Percentiles rank a stretch among this genome's conserved stretches.
Conservation (phyloP, 2,888 invertebrate species). For the Meiosimyza platycephala region DNA sequence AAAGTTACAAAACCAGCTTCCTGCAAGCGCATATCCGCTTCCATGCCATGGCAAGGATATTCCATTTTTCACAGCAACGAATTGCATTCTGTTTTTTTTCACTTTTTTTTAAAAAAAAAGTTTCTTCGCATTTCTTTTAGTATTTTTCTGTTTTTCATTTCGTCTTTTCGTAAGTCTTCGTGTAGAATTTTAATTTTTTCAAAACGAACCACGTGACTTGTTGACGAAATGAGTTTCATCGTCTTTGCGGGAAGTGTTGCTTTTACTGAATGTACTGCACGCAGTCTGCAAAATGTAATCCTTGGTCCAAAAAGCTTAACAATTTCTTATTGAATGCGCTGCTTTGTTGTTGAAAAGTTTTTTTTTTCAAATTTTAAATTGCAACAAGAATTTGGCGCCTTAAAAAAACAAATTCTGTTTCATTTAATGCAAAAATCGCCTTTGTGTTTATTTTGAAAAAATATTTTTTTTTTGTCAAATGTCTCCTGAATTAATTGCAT, state of each 20-base stretch:
- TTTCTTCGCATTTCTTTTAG: not conserved
- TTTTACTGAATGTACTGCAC: not conserved
- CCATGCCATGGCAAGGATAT: no score
- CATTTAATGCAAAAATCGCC: no score
- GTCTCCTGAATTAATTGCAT: no score
- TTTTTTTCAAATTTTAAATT: no score
- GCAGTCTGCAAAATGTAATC: not conserved
- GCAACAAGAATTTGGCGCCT: no score
- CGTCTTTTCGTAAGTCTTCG: not conserved
- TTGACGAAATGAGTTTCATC: conserved; percentile 22
- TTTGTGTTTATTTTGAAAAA: no score
- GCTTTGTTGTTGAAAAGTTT: not conserved
- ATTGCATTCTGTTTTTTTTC: not conserved
- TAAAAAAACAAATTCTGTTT: no score
- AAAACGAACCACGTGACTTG: conserved; percentile 35
- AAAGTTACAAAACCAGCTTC: no score
- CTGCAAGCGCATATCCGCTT: no score
- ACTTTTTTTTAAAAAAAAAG: not conserved
- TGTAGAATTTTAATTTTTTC: conserved; percentile 35
- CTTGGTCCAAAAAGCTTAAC: not conserved
- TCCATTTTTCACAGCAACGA: not conserved
- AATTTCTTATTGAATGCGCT: not conserved
- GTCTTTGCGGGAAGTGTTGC: not conserved
- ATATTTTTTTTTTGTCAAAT: no score
- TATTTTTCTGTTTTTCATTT: not conserved